Evolutionary conservation across 2,113 vertebrate species (phyloP).

Genomic region (Nanorana parkeri): DNA sequence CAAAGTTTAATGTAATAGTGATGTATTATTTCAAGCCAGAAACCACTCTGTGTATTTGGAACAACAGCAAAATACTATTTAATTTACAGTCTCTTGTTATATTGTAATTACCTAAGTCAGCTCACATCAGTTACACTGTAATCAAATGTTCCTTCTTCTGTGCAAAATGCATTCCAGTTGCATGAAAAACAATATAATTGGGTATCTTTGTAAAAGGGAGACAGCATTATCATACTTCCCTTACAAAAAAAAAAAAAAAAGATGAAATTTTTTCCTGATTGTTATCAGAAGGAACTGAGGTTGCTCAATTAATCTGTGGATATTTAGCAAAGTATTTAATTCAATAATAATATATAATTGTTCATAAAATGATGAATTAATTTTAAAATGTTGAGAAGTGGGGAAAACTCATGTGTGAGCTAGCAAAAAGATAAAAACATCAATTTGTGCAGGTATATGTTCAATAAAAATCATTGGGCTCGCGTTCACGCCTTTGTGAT

Average conservation of each 20-base stretch:
- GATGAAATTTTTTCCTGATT: slow-evolving; percentile 9
- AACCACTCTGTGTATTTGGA: slow-evolving; percentile 26
- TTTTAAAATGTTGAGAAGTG: too few relatives aligned
- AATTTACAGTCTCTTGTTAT: slow-evolving; percentile 51
- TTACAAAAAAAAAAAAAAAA: slow-evolving; percentile 34
- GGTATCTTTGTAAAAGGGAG: slow-evolving; percentile 22
- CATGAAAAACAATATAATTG: slow-evolving; percentile 43
- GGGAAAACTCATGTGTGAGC: too few relatives aligned
- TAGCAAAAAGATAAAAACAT: too few relatives aligned
- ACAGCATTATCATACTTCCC: not conserved
- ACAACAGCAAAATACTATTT: slow-evolving; percentile 32
- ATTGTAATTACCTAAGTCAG: slow-evolving; percentile 52
- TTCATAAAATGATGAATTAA: too few relatives aligned
- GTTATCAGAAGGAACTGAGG: not conserved
- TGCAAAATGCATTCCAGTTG: slow-evolving; percentile 44
- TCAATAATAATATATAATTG: too few relatives aligned
- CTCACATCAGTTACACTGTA: slow-evolving; percentile 42
- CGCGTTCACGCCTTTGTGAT: too few relatives aligned
- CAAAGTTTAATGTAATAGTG: slow-evolving; percentile 1
- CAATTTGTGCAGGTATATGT: too few relatives aligned
- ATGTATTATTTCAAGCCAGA: not conserved
- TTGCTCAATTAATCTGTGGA: not conserved
- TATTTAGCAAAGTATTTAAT: too few relatives aligned
- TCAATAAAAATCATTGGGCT: too few relatives aligned
- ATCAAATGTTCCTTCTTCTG: slow-evolving; percentile 51